Percentiles rank a stretch among this genome's conserved stretches.
Conservation (phyloP, 1,140 invertebrate species). For the Drosophila obscura region DNA sequence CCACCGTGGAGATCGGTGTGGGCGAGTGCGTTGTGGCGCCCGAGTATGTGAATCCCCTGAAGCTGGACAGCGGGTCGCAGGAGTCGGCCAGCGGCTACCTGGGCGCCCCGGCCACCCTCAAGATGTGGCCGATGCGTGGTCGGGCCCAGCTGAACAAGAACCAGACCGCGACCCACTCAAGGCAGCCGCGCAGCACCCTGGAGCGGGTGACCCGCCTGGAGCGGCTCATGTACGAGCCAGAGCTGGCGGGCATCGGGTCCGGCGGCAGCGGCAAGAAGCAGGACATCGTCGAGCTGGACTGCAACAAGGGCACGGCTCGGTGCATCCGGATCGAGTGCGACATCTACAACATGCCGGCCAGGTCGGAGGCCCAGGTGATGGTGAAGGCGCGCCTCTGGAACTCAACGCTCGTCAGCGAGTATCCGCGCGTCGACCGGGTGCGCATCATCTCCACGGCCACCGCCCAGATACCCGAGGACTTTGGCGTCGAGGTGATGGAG, state of each 20-base stretch:
- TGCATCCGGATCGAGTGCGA: conserved; percentile 94
- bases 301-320: conserved; percentile 90
- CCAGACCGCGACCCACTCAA: conserved; percentile 68
- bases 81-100: conserved; percentile 25
- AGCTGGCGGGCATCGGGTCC: not conserved
- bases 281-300: conserved; percentile 92
- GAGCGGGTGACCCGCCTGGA: conserved; percentile 90
- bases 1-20: conserved; percentile 88
- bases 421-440: conserved; percentile 92
- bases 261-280: conserved; percentile 87
- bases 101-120: conserved; percentile 63
- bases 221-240: conserved; percentile 86
- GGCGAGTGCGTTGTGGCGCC: conserved; percentile 87
- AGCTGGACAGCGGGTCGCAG: conserved; percentile 85
- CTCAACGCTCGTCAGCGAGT: conserved; percentile 94
- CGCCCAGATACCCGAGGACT: conserved; percentile 88
- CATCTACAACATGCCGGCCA: conserved; percentile 90
- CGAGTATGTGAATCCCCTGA: conserved; percentile 88
- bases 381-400: conserved; percentile 95
- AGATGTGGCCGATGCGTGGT: conserved; percentile 45
- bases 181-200: conserved; percentile 85
- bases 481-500: conserved; percentile 90
- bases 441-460: conserved; percentile 91
- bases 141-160: conserved; percentile 26
- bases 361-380: conserved; percentile 90